Percentiles rank a stretch among this genome's conserved stretches.
Conservation (phyloP, 2,888 invertebrate species). For the Eretmocerus hayati region DNA sequence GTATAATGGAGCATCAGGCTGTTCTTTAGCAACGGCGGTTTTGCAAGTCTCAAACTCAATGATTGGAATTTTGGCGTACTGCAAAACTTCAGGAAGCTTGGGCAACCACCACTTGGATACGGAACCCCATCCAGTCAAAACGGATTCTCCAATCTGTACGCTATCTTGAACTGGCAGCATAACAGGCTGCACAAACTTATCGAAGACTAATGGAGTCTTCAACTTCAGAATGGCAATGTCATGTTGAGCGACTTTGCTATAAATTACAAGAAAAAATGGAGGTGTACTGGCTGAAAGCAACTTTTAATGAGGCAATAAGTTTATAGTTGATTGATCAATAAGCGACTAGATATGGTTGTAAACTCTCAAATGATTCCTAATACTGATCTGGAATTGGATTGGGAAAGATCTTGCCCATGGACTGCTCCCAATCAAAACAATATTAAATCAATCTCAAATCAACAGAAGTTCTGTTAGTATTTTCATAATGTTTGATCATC, state of each 20-base stretch:
- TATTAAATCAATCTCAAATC: too few species aligned
- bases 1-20: conserved; percentile 28
- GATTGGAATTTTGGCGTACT: conserved; percentile 33
- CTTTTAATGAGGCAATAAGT: not conserved
- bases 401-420: too few species aligned
- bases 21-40: conserved; percentile 23
- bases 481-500: too few species aligned
- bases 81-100: conserved; percentile 33
- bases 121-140: conserved; percentile 50
- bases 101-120: conserved; percentile 26
- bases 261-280: too few species aligned
- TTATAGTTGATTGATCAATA: too few species aligned
- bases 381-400: too few species aligned
- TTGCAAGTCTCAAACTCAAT: conserved; percentile 30
- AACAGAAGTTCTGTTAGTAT: too few species aligned
- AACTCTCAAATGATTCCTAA: too few species aligned
- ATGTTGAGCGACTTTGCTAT: conserved; percentile 43
- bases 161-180: conserved; percentile 37
- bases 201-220: conserved; percentile 32
- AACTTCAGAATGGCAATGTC: conserved; percentile 52
- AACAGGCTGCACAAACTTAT: conserved; percentile 39
- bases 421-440: too few species aligned
- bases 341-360: too few species aligned
- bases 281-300: too few species aligned
- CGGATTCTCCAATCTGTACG: conserved; percentile 34